Evolutionary conservation across 2,113 vertebrate species (phyloP), one percentile per base, ranked within the genome.

Genomic region (Eudyptes chrysolophus): DNA sequence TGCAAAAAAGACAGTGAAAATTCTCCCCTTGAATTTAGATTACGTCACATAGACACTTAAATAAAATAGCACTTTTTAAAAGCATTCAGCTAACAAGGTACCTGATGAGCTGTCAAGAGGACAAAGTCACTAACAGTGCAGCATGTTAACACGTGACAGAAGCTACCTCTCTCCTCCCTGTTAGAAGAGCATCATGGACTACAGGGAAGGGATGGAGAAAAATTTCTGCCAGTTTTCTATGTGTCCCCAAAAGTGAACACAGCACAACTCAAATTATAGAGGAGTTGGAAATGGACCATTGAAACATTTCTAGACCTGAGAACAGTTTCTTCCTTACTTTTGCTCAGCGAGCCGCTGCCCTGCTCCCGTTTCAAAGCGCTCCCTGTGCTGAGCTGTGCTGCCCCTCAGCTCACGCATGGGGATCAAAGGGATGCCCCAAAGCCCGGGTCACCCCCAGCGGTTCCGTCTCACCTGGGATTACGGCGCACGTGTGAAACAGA

Each of bases 361-460:
- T 0, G 3, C 20, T 79, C 46, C 27, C 3, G 3, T 40, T 75
- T 77, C 69, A 79, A 54, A 89, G 26, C 3, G 1, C 3, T 65
- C 17, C 61, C 36, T 16, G 68, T 0, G 1, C 62, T 24, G 9
- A 92, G 38, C 60, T 91, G 83, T n/a, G 64, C 88, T 94, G 89
- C 46, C 42, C 17, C 8, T 95, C 88, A 90, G 64, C 62, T 32
- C 12, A 2, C 3, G 32, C 7, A 3, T 34, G 54, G 61, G 91
- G 96, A 96, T 97, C 97, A 98, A 97, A 98, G 94, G 71, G 64
- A 94, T 38, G 9, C 65, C 83, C 78, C 16, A n/a, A 89, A 92
- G 57, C 74, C 60, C 40, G 30, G 85, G 60, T 93, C 93, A 75
- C 26, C 82, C 75, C 85, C 38, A 9, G 92, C 27, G 11, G 77